phyloP scores from a whole-genome alignment of 2,113 vertebrate species.

The Peromyscus polionotus region DNA sequence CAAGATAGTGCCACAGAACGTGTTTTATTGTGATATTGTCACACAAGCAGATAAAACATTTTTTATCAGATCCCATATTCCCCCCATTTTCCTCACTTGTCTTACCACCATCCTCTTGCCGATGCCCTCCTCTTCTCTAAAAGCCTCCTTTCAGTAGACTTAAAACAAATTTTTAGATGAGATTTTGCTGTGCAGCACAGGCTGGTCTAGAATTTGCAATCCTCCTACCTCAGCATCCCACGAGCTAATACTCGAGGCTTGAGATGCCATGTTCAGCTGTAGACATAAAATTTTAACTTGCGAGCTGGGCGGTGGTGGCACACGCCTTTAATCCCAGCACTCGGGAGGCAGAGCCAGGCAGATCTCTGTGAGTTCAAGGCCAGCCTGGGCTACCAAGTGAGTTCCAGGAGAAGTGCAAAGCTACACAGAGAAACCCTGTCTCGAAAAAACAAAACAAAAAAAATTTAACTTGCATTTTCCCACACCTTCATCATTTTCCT shows the following conservation, averaged over 20 bases:
- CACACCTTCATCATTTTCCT: neutral
- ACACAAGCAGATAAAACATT: neutral
- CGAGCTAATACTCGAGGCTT: neutral
- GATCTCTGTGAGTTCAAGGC: too few species aligned
- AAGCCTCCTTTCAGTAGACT: neutral
- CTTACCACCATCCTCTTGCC: too few species aligned
- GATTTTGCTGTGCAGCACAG: neutral
- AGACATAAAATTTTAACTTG: neutral
- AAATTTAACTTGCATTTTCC: constrained; percentile 14
- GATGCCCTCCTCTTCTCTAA: neutral
- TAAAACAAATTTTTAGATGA: neutral
- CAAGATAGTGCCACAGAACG: neutral
- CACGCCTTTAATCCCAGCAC: too few species aligned
- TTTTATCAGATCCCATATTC: neutral
- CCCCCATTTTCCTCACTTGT: neutral
- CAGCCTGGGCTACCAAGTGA: too few species aligned
- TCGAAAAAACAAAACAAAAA: too few species aligned
- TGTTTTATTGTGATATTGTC: neutral
- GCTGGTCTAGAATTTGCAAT: neutral
- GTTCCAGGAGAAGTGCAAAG: too few species aligned
- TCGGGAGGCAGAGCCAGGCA: too few species aligned
- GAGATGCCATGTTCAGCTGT: neutral
- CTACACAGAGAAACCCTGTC: too few species aligned
- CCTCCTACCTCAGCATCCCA: neutral
- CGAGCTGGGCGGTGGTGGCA: too few species aligned